Percentiles rank a stretch among this genome's conserved stretches.
Conservation (phyloP, 37 sponge, comb jelly and placozoan species). For the Oscarella lobularis region DNA sequence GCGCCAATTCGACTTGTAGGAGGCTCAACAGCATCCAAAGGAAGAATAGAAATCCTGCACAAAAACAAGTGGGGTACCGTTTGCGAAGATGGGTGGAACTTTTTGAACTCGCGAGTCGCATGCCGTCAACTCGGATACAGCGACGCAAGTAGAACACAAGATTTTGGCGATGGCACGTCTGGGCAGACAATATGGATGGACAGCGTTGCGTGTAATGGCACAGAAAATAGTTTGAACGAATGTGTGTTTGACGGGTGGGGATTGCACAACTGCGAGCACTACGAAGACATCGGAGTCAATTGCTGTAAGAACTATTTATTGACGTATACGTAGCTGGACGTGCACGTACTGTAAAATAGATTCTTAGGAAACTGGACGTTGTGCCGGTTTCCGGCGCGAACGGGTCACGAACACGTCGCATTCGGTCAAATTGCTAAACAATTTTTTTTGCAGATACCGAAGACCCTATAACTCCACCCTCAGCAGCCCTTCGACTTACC, state of each 20-base stretch:
- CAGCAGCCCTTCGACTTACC: too few relatives aligned
- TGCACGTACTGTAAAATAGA: too few relatives aligned
- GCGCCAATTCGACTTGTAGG: neutral
- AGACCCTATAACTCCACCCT: too few relatives aligned
- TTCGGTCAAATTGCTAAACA: too few relatives aligned
- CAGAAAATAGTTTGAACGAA: neutral
- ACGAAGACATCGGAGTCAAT: too few relatives aligned
- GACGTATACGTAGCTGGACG: too few relatives aligned
- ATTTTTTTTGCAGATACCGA: too few relatives aligned
- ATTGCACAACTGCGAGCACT: conserved; percentile 8
- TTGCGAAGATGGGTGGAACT: conserved; percentile 29
- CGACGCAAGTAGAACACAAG: neutral
- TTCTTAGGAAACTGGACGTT: too few relatives aligned
- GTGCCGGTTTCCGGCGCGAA: too few relatives aligned
- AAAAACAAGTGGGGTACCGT: conserved; percentile 29
- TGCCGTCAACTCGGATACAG: conserved; percentile 14
- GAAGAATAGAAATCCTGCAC: conserved; percentile 32
- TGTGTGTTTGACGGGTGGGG: neutral
- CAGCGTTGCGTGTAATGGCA: neutral
- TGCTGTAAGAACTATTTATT: too few relatives aligned
- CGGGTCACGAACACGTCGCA: too few relatives aligned
- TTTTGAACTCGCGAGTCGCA: conserved; percentile 30
- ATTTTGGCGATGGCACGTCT: neutral
- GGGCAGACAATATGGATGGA: neutral
- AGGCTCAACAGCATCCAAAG: neutral